phyloP scores from a whole-genome alignment of 2,113 vertebrate species.

The Desmodus rotundus region DNA sequence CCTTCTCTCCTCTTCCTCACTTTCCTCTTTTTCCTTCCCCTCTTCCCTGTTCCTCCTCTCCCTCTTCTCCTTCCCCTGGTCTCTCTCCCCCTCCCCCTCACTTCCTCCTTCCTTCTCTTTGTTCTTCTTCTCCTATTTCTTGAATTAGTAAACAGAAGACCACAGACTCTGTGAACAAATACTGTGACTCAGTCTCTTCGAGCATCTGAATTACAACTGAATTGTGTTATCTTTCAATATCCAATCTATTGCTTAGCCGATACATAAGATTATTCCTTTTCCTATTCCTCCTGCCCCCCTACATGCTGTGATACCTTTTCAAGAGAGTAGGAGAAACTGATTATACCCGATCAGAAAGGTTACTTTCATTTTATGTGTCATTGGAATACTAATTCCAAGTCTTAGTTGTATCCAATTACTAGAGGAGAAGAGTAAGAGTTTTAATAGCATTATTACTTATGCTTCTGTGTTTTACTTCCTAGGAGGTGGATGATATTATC shows the following conservation, averaged over 20 bases:
- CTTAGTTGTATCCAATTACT: conserved; percentile 5
- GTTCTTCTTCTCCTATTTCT: not conserved
- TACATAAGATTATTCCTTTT: not conserved
- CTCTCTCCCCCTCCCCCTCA: not conserved
- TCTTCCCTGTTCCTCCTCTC: not conserved
- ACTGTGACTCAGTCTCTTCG: not conserved
- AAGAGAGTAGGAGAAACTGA: not conserved
- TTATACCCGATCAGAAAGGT: not conserved
- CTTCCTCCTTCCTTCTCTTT: not conserved
- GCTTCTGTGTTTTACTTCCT: not conserved
- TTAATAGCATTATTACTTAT: not conserved
- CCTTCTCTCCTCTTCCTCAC: not conserved
- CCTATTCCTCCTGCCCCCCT: not conserved
- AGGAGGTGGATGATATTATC: not conserved
- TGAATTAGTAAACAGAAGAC: not conserved
- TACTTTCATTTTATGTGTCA: conserved; percentile 1
- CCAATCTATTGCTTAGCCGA: not conserved
- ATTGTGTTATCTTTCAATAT: not conserved
- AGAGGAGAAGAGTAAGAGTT: not conserved
- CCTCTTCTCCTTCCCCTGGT: fast-evolving
- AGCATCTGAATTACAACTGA: not conserved
- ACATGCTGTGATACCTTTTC: not conserved
- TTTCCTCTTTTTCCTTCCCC: not conserved
- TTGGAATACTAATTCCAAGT: not conserved
- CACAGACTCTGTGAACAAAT: not conserved